Base-by-base conservation (phyloP, 2,888 invertebrate species). In the Colostygia pectinataria region DNA sequence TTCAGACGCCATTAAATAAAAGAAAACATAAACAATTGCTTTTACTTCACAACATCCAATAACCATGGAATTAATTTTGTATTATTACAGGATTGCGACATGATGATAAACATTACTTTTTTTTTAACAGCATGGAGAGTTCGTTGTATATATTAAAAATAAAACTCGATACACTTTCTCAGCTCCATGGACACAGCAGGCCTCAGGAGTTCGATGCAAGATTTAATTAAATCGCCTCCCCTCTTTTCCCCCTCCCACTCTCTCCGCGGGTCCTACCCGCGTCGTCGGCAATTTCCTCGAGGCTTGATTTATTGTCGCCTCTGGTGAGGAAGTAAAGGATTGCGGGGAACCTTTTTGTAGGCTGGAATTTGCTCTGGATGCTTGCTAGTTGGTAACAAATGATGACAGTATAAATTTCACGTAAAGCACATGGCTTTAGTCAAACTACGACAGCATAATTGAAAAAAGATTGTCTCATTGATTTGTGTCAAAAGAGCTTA, bases 131-230 rank as follows among this genome's bases (percentile, higher is more conserved):
- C n/a, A n/a, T n/a, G n/a, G n/a, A n/a, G n/a, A n/a, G n/a, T n/a
- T n/a, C n/a, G n/a, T n/a, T n/a, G n/a, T n/a, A n/a, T n/a, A n/a
- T n/a, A n/a, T n/a, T n/a, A 18, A 14, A 41, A 28, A 12, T 14
- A 27, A 4, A 20, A 4, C 33, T 4, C 28, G 15, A 20, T 28
- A 27, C 29, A 33, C 10, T 46, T 52, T 52, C 52, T 8, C 4
- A 24, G 18, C 46, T 52, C 41, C 24, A 7, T 36, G 41, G 27
- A 12, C 38, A 24, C 74, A 80, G 80, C 80, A 74, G 78, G 85
- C 87, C 87, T 87, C 87, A 85, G 87, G 84, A 90, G 89, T 91
- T 91, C 91, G 90, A 91, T 90, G 91, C 89, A 91, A 91, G 91
- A 91, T 91, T 91, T 91, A 91, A 91, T 91, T 91, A 91, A 91